phyloP scores from a whole-genome alignment of 2,888 invertebrate species.

The Allygus modestus region DNA sequence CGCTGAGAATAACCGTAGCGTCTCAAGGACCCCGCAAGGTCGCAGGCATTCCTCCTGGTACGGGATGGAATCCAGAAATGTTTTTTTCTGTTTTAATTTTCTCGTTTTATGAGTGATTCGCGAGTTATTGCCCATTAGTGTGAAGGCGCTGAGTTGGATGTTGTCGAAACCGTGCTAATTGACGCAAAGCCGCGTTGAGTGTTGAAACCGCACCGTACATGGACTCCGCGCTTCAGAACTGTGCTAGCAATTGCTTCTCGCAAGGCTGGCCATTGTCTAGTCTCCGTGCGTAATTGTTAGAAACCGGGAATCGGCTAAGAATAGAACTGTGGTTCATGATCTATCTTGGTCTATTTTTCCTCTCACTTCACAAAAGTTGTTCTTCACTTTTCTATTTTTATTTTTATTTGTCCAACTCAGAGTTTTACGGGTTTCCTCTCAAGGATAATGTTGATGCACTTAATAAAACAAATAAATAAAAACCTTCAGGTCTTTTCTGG shows the following conservation, averaged over 20 bases:
- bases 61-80: conserved; percentile 3
- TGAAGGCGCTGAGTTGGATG: neutral
- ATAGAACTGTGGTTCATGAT: neutral
- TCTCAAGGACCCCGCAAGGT: neutral
- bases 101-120: conserved; percentile 10
- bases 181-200: neutral
- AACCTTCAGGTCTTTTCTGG: too few relatives aligned
- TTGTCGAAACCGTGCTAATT: conserved; percentile 4
- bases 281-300: neutral
- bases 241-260: neutral
- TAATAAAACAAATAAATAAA: too few relatives aligned
- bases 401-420: too few relatives aligned
- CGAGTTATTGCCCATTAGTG: conserved; percentile 10
- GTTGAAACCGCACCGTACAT: neutral
- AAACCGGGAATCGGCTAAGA: neutral
- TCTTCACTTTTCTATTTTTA: too few relatives aligned
- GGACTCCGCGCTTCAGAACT: neutral
- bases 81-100: neutral
- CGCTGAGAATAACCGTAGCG: neutral
- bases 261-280: neutral
- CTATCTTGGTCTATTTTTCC: too few relatives aligned
- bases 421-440: too few relatives aligned
- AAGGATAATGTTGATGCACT: too few relatives aligned
- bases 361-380: too few relatives aligned
- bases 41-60: neutral